Evolutionary conservation across 2,888 invertebrate genomes (phyloP), one percentile per base, ranked within the genome.

Genomic region (Caenorhabditis macrosperma): DNA sequence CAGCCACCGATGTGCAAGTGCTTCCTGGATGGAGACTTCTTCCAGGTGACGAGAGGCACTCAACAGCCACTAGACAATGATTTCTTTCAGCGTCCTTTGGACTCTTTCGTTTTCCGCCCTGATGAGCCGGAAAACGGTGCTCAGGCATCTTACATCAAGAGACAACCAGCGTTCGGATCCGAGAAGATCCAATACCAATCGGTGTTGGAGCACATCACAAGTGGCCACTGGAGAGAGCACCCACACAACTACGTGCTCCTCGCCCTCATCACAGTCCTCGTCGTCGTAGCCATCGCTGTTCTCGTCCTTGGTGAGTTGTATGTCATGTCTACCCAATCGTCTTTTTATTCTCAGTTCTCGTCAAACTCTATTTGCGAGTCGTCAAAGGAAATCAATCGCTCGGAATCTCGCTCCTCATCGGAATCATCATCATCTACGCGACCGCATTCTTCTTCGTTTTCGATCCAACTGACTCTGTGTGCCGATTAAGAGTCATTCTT

Each of bases 381-480:
- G 86, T 90, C 12, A 87, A 87, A 74, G 83, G 90, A 50, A 90
- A 90, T 78, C 90, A 90, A 69, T 87, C 88, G 7, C 82, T 90
- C n/a, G 90, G 90, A 50, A 88, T 90, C 44, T 85, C 86, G 17
- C 82, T 89, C 15, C 81, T 90, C n/a, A 66, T 85, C 61, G 89
- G 89, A 64, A 89, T 90, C 44, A 83, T 87, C 41, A 57, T 85
- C 22, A 80, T 90, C 38, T 88, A 88, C 68, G 72, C 81, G 44
- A 88, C 88, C 20, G 86, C 87, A 26, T 90, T 82, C 72, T 85
- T 89, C 82, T 90, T 89, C 81, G 81, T 88, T 54, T 85, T 88
- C 61, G 89, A 89, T 66, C 72, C 88, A 3, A 85, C 86, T 41
- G 86, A 87, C 48, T 67, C 78, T 26, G 84, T 88, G 15, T 86